Base-by-base conservation (phyloP, 2,797 vertebrate species). In the Austrolebias charrua region DNA sequence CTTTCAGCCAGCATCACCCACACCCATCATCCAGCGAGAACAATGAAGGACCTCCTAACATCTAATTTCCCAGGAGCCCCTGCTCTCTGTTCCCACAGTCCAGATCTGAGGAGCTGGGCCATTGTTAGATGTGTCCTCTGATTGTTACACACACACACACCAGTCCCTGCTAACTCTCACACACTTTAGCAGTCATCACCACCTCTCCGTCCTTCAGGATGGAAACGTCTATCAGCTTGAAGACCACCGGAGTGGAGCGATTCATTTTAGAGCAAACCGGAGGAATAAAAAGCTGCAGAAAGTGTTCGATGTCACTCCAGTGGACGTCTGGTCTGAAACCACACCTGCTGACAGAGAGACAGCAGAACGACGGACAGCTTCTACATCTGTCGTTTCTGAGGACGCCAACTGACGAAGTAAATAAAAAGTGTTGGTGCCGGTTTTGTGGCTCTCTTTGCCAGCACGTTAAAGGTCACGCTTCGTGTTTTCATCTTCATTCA, bases 31-130 rank as follows among this genome's bases (percentile, higher is more conserved):
- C 83, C 79, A 71, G n/a, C 45, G 52, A 63, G 52, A 87, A 90
- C 90, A 91, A 91, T 90, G 72, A 68, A 71, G 46, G 63, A 49
- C 75, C 76, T 83, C 76, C 67, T 64, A 44, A 70, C 76, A 67
- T 58, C 75, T 75, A 68, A 57, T 77, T 85, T 89, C 86, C 86
- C 86, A 81, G 62, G 85, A 82, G 70, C 66, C 75, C 55, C 31
- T 0, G 45, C 6, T 67, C 43, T 69, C 8, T 13, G 86, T 91
- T 91, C 90, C 88, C 90, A 91, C 88, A 88, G 60, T 75, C 77
- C 76, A 78, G 65, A 49, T 62, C 33, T 68, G 54, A 85, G 56
- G 45, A 73, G 49, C 60, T 1, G 57, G 47, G 20, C 69, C 85
- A 86, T 89, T 90, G 86, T 89, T 88, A 75, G 52, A 20, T 73